Evolutionary conservation across 2,888 invertebrate genomes (phyloP).

Genomic region (Romanomermis culicivorax): DNA sequence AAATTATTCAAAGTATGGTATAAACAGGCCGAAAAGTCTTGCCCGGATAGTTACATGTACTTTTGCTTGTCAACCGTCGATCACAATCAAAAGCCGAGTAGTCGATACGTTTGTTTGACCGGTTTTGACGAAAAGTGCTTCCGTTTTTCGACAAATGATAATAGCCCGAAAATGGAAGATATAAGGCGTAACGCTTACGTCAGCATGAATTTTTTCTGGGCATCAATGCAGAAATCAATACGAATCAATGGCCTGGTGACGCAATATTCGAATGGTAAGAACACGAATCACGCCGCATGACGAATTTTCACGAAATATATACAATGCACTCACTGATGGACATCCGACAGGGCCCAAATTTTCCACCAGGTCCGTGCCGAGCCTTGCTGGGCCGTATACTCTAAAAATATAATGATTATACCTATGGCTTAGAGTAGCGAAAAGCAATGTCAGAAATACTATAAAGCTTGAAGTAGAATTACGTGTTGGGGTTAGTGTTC

Average conservation of each 20-base stretch:
- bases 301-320: too few species aligned
- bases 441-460: too few species aligned
- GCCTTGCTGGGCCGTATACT: too few species aligned
- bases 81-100: not conserved
- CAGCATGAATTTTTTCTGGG: not conserved
- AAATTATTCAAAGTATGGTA: not conserved
- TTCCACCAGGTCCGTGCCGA: too few species aligned
- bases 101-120: not conserved
- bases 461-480: too few species aligned
- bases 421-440: too few species aligned
- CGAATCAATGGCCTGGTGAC: not conserved
- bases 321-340: too few species aligned
- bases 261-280: not conserved
- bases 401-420: too few species aligned
- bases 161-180: not conserved
- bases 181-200: not conserved
- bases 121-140: not conserved
- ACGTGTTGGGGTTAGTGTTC: too few species aligned
- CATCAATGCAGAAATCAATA: not conserved
- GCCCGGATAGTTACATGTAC: not conserved
- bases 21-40: not conserved
- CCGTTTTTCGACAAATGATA: not conserved
- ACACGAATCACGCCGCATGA: too few species aligned
- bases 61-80: not conserved
- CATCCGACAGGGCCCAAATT: too few species aligned